A percentile compares a stretch with the other conserved stretches of the same genome.
Conservation (phyloP, 2,888 invertebrate species). For the Arge pagana region DNA sequence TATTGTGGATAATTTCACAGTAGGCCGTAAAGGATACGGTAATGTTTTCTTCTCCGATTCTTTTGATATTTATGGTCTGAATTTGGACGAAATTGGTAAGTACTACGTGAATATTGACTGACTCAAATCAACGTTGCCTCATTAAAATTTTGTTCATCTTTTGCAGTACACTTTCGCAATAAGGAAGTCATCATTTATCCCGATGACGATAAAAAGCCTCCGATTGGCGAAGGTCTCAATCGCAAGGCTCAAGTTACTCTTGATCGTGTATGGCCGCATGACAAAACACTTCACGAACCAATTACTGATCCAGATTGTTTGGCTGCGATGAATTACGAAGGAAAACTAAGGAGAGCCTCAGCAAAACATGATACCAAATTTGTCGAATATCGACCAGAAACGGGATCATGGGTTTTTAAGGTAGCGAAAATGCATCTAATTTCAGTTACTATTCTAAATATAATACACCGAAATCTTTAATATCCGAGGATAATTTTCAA, state of each 20-base stretch:
- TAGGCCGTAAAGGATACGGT: slow-evolving; percentile 89
- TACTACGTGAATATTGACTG: slow-evolving; percentile 9
- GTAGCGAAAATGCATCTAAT: slow-evolving; percentile 59
- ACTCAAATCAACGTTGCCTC: background rate
- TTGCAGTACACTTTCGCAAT: slow-evolving; percentile 84
- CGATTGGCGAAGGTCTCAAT: slow-evolving; percentile 86
- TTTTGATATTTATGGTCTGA: slow-evolving; percentile 82
- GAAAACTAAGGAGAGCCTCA: slow-evolving; percentile 81
- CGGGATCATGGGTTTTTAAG: slow-evolving; percentile 97
- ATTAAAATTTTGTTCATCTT: background rate
- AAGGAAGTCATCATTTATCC: slow-evolving; percentile 97
- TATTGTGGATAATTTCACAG: slow-evolving; percentile 82
- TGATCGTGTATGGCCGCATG: slow-evolving; percentile 92
- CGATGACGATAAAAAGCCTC: slow-evolving; percentile 85
- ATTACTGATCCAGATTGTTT: slow-evolving; percentile 82
- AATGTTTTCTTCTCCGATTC: slow-evolving; percentile 85
- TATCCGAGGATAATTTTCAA: slow-evolving; percentile 1
- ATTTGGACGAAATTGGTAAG: slow-evolving; percentile 83
- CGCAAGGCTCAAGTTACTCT: slow-evolving; percentile 88
- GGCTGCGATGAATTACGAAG: slow-evolving; percentile 81
- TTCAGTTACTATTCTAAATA: slow-evolving; percentile 1
- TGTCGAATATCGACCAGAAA: slow-evolving; percentile 92
- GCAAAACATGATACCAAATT: slow-evolving; percentile 88
- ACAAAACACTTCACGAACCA: slow-evolving; percentile 78
- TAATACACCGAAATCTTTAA: too few relatives aligned